Conservation (phyloP, 2,797 vertebrate species). For the Phoebastria nigripes region DNA sequence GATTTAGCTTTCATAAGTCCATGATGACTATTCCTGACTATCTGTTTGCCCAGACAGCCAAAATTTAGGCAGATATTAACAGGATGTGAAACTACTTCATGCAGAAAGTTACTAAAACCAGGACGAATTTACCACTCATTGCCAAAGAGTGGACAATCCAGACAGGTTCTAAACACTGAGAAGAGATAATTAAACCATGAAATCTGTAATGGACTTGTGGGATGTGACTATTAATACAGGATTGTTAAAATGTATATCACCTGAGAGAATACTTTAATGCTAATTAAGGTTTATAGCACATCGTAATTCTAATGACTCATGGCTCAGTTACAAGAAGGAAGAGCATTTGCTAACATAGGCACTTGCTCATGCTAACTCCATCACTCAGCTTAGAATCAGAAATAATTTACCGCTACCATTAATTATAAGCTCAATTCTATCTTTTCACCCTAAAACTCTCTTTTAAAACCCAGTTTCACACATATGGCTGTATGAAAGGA, state of each 20-base stretch:
- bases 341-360: background rate
- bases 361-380: background rate
- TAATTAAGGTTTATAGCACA: slow-evolving; percentile 38
- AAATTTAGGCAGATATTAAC: slow-evolving; percentile 25
- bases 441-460: background rate
- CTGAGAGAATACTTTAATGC: slow-evolving; percentile 47
- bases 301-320: slow-evolving; percentile 42
- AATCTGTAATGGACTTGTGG: slow-evolving; percentile 8
- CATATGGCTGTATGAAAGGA: background rate
- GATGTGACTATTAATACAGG: slow-evolving; percentile 24
- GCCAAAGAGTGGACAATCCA: background rate
- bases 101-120: slow-evolving; percentile 13
- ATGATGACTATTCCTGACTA: background rate
- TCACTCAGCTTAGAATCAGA: background rate
- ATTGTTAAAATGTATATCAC: slow-evolving; percentile 33
- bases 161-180: background rate
- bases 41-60: background rate
- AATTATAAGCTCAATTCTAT: background rate
- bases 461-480: background rate
- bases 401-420: background rate
- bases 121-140: background rate
- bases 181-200: slow-evolving; percentile 20
- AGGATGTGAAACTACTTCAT: background rate
- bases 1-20: slow-evolving; percentile 5
- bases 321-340: slow-evolving; percentile 9